Evolutionary conservation across 2,113 vertebrate genomes (phyloP), one percentile per base, ranked within the genome.

Genomic region (Crotalus tigris): DNA sequence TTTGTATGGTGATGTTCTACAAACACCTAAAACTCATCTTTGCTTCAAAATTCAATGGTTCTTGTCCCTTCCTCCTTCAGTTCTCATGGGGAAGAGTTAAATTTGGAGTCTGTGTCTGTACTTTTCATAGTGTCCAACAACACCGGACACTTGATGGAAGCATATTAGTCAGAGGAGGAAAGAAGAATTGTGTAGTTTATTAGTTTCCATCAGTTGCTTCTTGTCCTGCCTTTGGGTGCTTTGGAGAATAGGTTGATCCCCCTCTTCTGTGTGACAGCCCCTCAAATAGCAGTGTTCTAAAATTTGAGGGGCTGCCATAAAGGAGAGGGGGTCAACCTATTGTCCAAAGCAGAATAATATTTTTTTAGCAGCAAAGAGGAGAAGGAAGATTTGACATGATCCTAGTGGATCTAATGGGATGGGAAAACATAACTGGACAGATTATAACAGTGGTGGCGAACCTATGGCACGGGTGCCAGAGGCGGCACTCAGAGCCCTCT

Each of bases 31-130:
- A 95, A 93, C 85, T 75, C 33, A 4, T 12, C 69, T 90, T 88
- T 57, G 93, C 39, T 59, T 91, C 94, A 75, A 85, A 94, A 33
- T 91, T 54, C 85, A 90, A 91, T 93, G 93, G 89, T 92, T 96
- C 91, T 92, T 90, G 91, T 94, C 91, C n/a, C 55, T 33, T 24
- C 13, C 87, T 19, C 7, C 11, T 0, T 81, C 53, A 21, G 4
- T n/a, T 26, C 51, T 91, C 7, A 2, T 69, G 21, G 26, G 87
- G 29, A n/a, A 53, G 46, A 4, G 13, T 51, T 6, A 11, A 53
- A 29, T 88, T n/a, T 29, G 26, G 51, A 21, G 13, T 29, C 51
- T 7, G 19, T 19, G 29, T 17, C 29, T 88, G 51, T 6, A 12
- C 19, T 46, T 0, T 4, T 0, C 0, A 11, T 53, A 58, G 5